Base-by-base conservation (phyloP, 2,113 vertebrate species). In the Syngnathus floridae region DNA sequence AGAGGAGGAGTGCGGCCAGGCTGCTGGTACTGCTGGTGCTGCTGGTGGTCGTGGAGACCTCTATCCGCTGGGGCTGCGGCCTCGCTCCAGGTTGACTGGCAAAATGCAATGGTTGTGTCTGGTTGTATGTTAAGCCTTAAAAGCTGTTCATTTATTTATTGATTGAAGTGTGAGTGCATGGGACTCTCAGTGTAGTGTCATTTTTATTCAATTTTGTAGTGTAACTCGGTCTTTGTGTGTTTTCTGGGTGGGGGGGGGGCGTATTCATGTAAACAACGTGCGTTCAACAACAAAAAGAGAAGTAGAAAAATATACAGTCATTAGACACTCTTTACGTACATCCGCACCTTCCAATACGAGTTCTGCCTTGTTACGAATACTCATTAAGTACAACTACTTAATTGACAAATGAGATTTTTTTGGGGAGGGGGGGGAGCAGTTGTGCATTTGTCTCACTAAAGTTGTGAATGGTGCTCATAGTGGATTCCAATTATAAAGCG, bases 1-100 rank as follows among this genome's bases (percentile, higher is more conserved):
- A 71, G 78, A 66, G 70, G 75, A 73, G 72, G 52, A 57, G 73
- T 73, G 84, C 63, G 69, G 70, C 22, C 26, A 3, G 2, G 26
- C 26, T 31, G 26, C 26, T 31, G 26, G 26, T 31, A 31, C 26
- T 31, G 62, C 76, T 43, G 69, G 71, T 62, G 64, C 48, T 63
- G 69, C 64, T 3, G 36, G 8, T 38, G 38, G 38, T 6, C 6
- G 38, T 6, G 38, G 38, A 9, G 38, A 9, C 8, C 31, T 19
- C 37, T 19, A 10, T 59, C 19, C 19, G 36, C 56, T 59, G 36
- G 17, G 26, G 11, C 11, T 12, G 40, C 40, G 40, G 9, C 40
- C 40, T 41, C 40, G 11, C 40, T 41, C 40, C 11, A 2, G 26
- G 26, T 26, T n/a, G n/a, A n/a, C n/a, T 26, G 26, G 2, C 26